Base-by-base conservation (phyloP, 2,113 vertebrate species). In the Dolichallabes microphthalmus region DNA sequence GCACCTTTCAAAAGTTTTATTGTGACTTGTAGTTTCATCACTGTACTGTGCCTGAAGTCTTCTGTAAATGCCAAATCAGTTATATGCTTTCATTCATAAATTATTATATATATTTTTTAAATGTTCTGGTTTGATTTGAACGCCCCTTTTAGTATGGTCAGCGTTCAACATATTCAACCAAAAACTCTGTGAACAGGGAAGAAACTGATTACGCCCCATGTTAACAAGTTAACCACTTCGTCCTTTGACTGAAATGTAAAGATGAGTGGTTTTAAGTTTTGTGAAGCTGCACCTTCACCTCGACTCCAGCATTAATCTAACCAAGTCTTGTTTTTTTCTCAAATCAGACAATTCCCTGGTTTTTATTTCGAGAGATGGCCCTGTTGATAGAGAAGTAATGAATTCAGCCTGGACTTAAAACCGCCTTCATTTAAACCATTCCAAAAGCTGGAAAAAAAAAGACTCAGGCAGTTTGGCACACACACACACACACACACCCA, bases 341-440 rank as follows among this genome's bases (percentile, higher is more conserved):
- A 55, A 30, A 30, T 20, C 50, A 50, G 57, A 6, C 61, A 45
- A 64, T 82, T 61, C 45, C 32, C 30, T 30, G 25, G 61, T 88
- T 82, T 88, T 80, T 82, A 88, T 79, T 83, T 80, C 35, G 45
- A 57, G 45, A 88, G 87, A 86, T 86, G 27, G 80, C 57, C 69
- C 74, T 82, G 64, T 52, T 76, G 63, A 82, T 85, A 82, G 74
- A 60, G 75, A 75, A 88, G 82, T 85, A 85, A 85, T 85, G 87
- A 88, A 85, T 75, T 78, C 66, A 66, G 58, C 25, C 66, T 82
- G 63, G 79, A 81, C 68, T 39, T 77, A 77, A 77, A 64, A 4
- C 71, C 69, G 63, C 17, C 35, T 57, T 30, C 74, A 77, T 75
- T 73, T 58, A 39, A 27, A 60, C 35, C 13, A 12, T 27, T 71